Conservation (phyloP, 2,113 vertebrate species). For the Gopherus evgoodei region DNA sequence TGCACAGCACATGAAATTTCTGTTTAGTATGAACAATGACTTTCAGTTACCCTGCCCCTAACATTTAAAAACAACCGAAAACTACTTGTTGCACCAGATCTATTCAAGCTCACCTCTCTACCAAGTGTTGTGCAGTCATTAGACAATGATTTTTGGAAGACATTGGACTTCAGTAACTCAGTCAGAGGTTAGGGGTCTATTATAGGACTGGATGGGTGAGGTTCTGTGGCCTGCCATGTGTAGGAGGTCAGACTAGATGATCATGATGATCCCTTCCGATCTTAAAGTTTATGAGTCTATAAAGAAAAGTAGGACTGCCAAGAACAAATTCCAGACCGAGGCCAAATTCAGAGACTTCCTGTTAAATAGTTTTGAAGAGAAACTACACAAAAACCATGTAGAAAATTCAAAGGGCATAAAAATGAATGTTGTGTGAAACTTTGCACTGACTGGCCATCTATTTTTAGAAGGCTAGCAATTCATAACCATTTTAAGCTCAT, state of each 20-base stretch:
- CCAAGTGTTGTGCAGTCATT: background rate
- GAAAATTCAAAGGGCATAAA: background rate
- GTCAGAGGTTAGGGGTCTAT: too few species aligned
- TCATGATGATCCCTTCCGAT: too few species aligned
- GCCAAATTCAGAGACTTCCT: background rate
- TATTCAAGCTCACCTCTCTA: background rate
- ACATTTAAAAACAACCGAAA: too few species aligned
- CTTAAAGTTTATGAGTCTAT: too few species aligned
- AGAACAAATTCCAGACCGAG: background rate
- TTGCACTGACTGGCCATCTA: constrained; percentile 13
- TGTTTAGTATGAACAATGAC: background rate
- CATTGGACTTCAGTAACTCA: too few species aligned
- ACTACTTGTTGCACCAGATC: too few species aligned
- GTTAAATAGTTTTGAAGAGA: constrained; percentile 1
- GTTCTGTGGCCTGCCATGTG: too few species aligned
- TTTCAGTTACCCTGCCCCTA: background rate
- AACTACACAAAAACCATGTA: background rate
- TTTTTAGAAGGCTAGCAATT: background rate
- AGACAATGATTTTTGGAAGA: too few species aligned
- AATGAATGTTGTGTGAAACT: constrained; percentile 46
- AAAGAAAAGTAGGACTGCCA: background rate
- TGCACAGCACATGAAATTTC: background rate
- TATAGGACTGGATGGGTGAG: too few species aligned
- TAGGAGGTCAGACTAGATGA: too few species aligned
- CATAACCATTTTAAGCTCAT: too few species aligned